Evolutionary conservation across 1,140 invertebrate genomes (phyloP), one percentile per base, ranked within the genome.

Genomic region (Cyrtorhinus lividipennis): DNA sequence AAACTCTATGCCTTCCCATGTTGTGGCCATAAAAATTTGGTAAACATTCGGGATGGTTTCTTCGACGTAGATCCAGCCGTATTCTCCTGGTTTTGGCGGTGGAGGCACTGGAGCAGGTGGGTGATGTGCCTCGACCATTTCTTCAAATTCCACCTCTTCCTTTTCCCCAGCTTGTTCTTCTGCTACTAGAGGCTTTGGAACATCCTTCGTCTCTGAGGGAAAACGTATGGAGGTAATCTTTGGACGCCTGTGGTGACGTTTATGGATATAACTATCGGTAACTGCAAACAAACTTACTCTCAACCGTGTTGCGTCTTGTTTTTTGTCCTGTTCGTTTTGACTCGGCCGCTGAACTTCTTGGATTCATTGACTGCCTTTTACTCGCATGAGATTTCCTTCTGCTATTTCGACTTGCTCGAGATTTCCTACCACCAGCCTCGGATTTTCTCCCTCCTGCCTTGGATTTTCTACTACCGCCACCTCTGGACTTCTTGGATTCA

Each of bases 1-100:
- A 25, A 56, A 25, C 45, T 65, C 64, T 22, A 60, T 62, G 13
- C n/a, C 26, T 58, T 65, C 64, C 64, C 64, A 65, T 1, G 57
- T n/a, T 27, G 64, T 45, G 1, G 61, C 64, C 22, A 65, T 27
- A 12, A 23, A 12, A 20, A 62, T 45, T 58, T 44, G 44, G 24
- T 27, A 45, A 22, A 61, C 20, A 20, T 38, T 18, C 10, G 30
- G 57, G 13, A 64, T 64, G 3, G 13, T 13, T 18, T 60, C 30
- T 2, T 13, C 24, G 8, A 44, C 23, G 20, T 60, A 64, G 3
- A 15, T 15, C 63, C 63, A 64, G n/a, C 45, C 38, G 8, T 23
- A 13, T 38, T 63, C 62, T 2, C 45, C 62, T 30, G 58, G 58
- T n/a, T 59, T 59, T 1, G 58, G 58, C 5, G 10, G 20, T 13